phyloP scores from a whole-genome alignment of 2,888 invertebrate species.

The Polylopha cassiicola region DNA sequence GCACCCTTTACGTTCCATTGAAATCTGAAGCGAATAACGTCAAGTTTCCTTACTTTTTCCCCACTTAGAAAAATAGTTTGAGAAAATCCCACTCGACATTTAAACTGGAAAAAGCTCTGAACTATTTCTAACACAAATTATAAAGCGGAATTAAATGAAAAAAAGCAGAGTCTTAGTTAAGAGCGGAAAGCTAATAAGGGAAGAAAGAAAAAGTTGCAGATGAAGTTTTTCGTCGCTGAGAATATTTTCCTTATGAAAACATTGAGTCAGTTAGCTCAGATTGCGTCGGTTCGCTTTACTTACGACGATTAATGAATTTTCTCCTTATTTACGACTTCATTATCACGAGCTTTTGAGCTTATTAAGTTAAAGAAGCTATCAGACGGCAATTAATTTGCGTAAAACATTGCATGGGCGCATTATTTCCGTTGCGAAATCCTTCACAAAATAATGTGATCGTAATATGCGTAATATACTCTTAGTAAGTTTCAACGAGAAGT shows the following conservation, averaged over 20 bases:
- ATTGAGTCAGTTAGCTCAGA: slow-evolving; percentile 47
- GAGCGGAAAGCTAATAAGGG: slow-evolving; percentile 57
- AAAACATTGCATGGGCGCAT: too few species aligned
- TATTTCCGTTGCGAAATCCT: too few species aligned
- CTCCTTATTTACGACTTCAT: slow-evolving; percentile 40
- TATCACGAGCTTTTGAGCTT: slow-evolving; percentile 27
- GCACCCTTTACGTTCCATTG: too few species aligned
- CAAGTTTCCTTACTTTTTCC: too few species aligned
- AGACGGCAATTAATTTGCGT: too few species aligned
- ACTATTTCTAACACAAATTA: slow-evolving; percentile 24
- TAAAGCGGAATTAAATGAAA: slow-evolving; percentile 46
- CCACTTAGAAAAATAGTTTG: slow-evolving; percentile 3
- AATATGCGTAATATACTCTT: too few species aligned
- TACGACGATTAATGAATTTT: slow-evolving; percentile 44
- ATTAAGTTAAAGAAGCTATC: slow-evolving; percentile 6
- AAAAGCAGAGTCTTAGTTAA: slow-evolving; percentile 56
- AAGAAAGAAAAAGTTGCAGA: slow-evolving; percentile 52
- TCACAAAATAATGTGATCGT: too few species aligned
- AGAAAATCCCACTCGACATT: slow-evolving; percentile 6
- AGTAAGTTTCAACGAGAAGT: too few species aligned
- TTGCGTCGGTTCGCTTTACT: slow-evolving; percentile 46
- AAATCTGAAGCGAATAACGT: too few species aligned
- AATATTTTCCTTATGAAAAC: slow-evolving; percentile 62
- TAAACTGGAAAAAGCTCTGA: slow-evolving; percentile 30
- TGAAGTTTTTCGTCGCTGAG: slow-evolving; percentile 55